Evolutionary conservation across 2,113 vertebrate genomes (phyloP).

Genomic region (Neotoma lepida): DNA sequence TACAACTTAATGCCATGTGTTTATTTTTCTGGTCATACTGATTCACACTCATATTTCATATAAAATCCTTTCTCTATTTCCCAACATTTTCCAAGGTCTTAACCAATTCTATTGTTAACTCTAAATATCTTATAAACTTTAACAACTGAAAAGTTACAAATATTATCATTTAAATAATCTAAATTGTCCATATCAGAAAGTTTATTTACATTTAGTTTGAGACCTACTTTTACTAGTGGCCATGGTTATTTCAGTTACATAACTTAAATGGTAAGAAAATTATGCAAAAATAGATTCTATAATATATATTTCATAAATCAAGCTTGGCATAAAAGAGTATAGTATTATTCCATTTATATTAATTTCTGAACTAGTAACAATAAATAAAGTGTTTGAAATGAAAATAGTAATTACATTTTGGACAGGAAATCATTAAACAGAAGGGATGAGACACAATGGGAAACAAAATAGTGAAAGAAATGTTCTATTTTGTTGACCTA

Average conservation of each 20-base stretch:
- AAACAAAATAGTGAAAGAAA: neutral
- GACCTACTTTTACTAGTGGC: neutral
- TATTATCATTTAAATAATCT: neutral
- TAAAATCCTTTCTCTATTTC: neutral
- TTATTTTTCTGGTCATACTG: neutral
- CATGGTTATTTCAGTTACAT: neutral
- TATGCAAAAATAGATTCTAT: neutral
- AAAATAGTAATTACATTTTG: neutral
- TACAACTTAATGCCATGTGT: too few relatives aligned
- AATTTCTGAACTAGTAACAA: neutral
- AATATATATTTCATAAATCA: neutral
- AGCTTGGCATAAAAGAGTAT: neutral
- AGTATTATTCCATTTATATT: neutral
- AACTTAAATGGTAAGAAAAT: neutral
- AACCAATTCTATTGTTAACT: neutral
- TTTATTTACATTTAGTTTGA: neutral
- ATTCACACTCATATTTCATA: neutral
- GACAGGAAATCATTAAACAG: neutral
- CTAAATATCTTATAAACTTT: neutral
- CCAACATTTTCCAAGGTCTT: neutral
- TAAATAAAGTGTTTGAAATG: neutral
- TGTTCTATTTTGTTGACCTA: neutral
- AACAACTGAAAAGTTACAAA: neutral
- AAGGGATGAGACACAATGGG: neutral
- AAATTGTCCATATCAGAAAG: neutral